Percentiles rank a stretch among this genome's conserved stretches.
These are phyloP conservation scores for Podabrus alpinus DNA, from an alignment of 2,888 invertebrate species.

Conservation along the genomic window DNA sequence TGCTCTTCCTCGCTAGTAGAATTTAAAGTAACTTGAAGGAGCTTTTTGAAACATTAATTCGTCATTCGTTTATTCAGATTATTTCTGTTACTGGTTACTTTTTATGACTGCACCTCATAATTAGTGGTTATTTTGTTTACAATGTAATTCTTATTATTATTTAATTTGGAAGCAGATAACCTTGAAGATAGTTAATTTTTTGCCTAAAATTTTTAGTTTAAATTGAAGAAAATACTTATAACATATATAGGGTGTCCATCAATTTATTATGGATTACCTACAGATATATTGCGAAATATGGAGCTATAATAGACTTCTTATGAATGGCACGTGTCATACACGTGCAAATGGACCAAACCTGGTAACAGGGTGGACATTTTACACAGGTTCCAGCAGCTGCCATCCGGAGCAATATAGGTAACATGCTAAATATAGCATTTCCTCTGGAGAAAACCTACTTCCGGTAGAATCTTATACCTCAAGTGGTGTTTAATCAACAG, in stretches of 20 bases:
- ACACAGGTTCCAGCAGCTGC: constrained; percentile 50
- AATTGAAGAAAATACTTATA: background rate
- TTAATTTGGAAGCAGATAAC: background rate
- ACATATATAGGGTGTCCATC: background rate
- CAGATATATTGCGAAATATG: background rate
- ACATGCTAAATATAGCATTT: constrained; percentile 52
- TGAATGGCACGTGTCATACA: constrained; percentile 43
- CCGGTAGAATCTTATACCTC: constrained; percentile 51
- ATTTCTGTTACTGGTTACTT: background rate
- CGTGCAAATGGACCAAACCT: constrained; percentile 37
- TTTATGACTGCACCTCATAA: background rate
- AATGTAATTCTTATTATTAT: background rate
- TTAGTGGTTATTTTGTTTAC: background rate
- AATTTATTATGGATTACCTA: background rate
- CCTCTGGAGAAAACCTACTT: constrained; percentile 50
- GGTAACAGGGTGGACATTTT: constrained; percentile 42
- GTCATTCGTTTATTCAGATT: background rate
- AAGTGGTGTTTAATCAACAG: constrained; percentile 54
- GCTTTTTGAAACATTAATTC: background rate
- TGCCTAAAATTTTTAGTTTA: background rate
- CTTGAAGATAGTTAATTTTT: background rate
- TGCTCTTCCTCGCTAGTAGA: background rate
- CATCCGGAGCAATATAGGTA: constrained; percentile 48
- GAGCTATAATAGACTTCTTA: background rate
- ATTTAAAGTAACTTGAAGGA: background rate